A percentile compares a stretch with the other conserved stretches of the same genome.
Conservation (phyloP, 2,113 vertebrate species). For the Dryoscopus gambensis region DNA sequence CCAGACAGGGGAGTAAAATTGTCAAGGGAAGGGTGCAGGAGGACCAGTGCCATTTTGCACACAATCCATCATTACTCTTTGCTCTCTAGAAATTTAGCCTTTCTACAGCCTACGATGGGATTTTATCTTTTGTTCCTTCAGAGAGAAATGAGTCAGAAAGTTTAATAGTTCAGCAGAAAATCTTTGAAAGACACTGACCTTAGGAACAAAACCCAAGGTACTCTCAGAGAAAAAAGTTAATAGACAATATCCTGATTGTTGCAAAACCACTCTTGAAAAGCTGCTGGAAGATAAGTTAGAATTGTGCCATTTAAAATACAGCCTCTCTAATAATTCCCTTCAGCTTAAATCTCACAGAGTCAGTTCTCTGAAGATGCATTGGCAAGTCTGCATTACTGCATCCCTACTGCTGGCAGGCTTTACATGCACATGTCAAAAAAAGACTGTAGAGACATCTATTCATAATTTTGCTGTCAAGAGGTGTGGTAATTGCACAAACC, state of each 20-base stretch:
- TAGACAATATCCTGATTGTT: not conserved
- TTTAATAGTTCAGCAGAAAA: not conserved
- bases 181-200: not conserved
- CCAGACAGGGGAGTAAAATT: not conserved
- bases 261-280: not conserved
- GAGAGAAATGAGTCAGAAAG: not conserved
- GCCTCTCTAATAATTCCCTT: not conserved
- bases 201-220: not conserved
- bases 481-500: not conserved
- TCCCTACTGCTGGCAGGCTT: not conserved
- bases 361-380: not conserved
- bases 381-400: not conserved
- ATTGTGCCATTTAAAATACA: not conserved
- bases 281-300: not conserved
- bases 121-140: conserved; percentile 12
- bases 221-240: not conserved
- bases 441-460: not conserved
- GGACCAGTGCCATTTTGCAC: not conserved
- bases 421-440: not conserved
- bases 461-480: not conserved
- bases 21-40: not conserved
- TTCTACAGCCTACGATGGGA: not conserved
- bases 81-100: not conserved
- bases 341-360: not conserved
- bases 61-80: not conserved